phyloP scores from a whole-genome alignment of 2,888 invertebrate genomes.

The Taenaris catops region DNA sequence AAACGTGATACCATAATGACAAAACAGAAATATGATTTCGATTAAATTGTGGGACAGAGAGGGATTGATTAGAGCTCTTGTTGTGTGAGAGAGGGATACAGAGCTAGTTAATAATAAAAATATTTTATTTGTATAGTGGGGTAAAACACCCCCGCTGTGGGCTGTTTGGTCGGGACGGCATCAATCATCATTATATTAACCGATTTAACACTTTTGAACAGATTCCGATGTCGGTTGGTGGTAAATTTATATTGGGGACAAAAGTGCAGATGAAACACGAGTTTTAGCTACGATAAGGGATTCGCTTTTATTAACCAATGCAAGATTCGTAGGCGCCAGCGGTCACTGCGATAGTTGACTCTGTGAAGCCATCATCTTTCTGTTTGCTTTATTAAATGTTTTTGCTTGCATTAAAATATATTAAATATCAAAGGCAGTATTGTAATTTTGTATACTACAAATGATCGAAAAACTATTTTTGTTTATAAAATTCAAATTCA shows the following conservation, averaged over 20 bases:
- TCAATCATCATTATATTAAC: conserved; percentile 80
- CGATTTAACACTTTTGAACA: conserved; percentile 80
- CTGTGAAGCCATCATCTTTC: too few relatives aligned
- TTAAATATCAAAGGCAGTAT: too few relatives aligned
- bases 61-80: conserved; percentile 37
- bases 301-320: conserved; percentile 4
- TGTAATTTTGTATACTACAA: neutral
- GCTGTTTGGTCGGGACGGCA: conserved; percentile 71
- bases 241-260: conserved; percentile 40
- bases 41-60: conserved; percentile 66
- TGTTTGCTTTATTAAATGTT: too few relatives aligned
- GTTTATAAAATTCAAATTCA: too few relatives aligned
- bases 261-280: conserved; percentile 34
- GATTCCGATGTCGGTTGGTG: conserved; percentile 64
- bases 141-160: conserved; percentile 79
- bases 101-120: conserved; percentile 75
- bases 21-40: conserved; percentile 80
- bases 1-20: conserved; percentile 78
- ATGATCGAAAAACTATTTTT: too few relatives aligned
- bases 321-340: too few relatives aligned
- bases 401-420: too few relatives aligned
- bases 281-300: conserved; percentile 9
- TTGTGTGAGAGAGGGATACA: conserved; percentile 54
- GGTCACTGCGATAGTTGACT: too few relatives aligned
- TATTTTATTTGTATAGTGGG: conserved; percentile 79